phyloP scores from a whole-genome alignment of 2,797 vertebrate genomes.

The Pangasius djambal region DNA sequence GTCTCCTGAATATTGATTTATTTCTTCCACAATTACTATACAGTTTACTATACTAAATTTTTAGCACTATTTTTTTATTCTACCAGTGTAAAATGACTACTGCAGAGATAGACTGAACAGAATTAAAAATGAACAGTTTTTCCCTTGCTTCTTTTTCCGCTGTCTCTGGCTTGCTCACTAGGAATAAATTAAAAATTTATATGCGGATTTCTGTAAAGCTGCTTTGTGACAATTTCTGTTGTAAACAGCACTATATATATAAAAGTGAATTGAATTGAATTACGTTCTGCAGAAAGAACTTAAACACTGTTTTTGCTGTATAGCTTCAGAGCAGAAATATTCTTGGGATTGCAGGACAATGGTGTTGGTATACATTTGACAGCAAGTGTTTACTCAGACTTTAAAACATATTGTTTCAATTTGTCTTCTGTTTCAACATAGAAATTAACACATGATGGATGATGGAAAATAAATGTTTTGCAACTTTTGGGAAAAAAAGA shows the following conservation, averaged over 20 bases:
- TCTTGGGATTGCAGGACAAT: neutral
- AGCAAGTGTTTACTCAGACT: neutral
- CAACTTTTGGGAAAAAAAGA: neutral
- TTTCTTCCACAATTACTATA: neutral
- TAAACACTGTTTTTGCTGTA: neutral
- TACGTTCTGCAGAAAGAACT: neutral
- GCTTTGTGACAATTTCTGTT: neutral
- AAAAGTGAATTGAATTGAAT: neutral
- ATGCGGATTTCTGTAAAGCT: neutral
- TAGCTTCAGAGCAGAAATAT: neutral
- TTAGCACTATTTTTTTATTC: neutral
- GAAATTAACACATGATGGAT: constrained; percentile 13
- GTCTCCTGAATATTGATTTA: neutral
- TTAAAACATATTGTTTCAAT: constrained; percentile 15
- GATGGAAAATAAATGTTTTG: constrained; percentile 1
- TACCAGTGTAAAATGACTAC: neutral
- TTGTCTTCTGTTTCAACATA: neutral
- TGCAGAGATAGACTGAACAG: neutral
- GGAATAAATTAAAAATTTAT: neutral
- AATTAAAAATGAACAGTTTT: neutral
- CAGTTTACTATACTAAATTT: neutral
- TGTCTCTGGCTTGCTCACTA: neutral
- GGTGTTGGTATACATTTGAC: neutral
- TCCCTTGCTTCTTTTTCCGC: too few species aligned
- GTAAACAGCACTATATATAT: neutral